phyloP scores from a whole-genome alignment of 2,113 vertebrate species.

The Choloepus hoffmanni region DNA sequence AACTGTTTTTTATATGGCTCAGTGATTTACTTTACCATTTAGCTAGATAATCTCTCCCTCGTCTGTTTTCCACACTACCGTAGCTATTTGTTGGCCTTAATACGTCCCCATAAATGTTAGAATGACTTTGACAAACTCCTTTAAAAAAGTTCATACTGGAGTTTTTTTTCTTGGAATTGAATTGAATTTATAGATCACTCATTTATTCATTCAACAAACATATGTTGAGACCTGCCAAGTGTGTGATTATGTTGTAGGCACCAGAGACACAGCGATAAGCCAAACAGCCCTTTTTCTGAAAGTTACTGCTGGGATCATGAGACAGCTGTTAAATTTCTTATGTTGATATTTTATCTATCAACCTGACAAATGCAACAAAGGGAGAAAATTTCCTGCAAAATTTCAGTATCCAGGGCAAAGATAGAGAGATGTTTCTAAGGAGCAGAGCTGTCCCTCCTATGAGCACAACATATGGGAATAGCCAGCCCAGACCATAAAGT shows the following conservation, averaged over 20 bases:
- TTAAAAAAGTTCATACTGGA: neutral
- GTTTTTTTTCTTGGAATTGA: neutral
- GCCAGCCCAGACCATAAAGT: neutral
- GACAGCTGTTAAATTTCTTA: neutral
- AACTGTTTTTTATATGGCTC: neutral
- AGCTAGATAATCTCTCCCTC: neutral
- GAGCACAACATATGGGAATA: neutral
- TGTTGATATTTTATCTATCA: neutral
- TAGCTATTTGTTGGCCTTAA: neutral
- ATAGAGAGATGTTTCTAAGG: neutral
- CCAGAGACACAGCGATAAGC: neutral
- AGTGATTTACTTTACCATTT: neutral
- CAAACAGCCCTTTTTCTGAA: neutral
- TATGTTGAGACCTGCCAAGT: neutral
- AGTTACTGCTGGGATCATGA: neutral
- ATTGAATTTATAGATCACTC: neutral
- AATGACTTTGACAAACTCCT: neutral
- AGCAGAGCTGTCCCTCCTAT: neutral
- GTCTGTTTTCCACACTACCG: neutral
- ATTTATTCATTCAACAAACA: neutral
- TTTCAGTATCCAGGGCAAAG: neutral
- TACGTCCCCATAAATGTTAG: neutral
- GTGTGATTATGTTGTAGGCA: neutral
- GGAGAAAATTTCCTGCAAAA: neutral
- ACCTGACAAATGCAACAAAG: neutral